Evolutionary conservation across 2,797 vertebrate species (phyloP), one percentile per base, ranked within the genome.

Genomic region (Sus cebifrons): DNA sequence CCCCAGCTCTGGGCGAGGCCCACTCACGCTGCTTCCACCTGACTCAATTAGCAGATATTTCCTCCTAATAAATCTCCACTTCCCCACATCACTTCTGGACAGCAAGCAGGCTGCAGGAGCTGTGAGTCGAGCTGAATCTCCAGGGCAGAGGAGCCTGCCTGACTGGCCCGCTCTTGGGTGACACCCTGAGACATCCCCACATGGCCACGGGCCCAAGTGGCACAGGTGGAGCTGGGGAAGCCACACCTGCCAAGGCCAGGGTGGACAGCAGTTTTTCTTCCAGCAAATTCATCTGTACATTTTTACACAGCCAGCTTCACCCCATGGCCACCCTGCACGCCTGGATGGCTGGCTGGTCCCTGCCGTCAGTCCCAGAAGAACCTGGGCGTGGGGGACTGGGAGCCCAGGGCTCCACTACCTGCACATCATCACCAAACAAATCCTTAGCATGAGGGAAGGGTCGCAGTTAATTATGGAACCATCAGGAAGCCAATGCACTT

Each of bases 341-440:
- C 44, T 54, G 62, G 54, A 21, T 11, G 16, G 64, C 14, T 44
- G 32, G 44, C 21, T 9, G 68, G 56, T 32, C 29, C 8, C 10
- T 2, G 2, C 7, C 32, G 13, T 6, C 4, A 11, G 17, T 83
- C 29, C 49, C 6, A 27, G 13, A 25, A 44, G 25, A 58, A 36
- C 15, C 75, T 15, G 6, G 14, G n/a, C 29, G 2, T 25, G 17
- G 44, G 58, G 56, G 20, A 29, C 14, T 7, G 10, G 44, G 29
- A 10, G 16, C 29, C 6, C 29, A 6, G 0, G 8, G 52, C 70
- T 10, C 2, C 23, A 13, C 17, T 11, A 14, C 32, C 17, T 0
- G 11, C 32, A 49, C 44, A 49, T 29, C 52, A 75, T 54, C 32
- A 40, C 23, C 52, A 52, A 67, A 62, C 70, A 82, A 68, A 68